phyloP scores from a whole-genome alignment of 1,140 invertebrate genomes.

The Cephus cinctus region DNA sequence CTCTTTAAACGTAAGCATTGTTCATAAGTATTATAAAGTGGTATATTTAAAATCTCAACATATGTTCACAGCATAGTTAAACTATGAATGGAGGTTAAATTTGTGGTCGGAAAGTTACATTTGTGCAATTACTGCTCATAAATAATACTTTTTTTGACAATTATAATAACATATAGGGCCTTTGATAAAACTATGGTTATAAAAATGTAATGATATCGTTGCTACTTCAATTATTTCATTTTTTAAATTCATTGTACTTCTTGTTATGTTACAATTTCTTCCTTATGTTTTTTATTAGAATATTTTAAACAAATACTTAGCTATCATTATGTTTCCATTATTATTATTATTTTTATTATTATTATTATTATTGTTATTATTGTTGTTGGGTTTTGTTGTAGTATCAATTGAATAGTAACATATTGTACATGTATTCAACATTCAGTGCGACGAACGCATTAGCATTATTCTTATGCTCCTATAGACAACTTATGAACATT shows the following conservation, averaged over 20 bases:
- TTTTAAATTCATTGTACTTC: too few relatives aligned
- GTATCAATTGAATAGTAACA: background rate
- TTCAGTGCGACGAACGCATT: background rate
- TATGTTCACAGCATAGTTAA: constrained; percentile 14
- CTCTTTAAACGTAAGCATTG: background rate
- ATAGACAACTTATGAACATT: too few relatives aligned
- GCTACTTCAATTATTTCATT: background rate
- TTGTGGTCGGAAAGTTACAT: too few relatives aligned
- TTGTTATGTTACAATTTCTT: too few relatives aligned
- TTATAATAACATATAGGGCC: background rate
- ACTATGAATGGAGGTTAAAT: constrained; percentile 12
- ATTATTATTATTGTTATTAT: background rate
- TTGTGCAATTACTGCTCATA: background rate
- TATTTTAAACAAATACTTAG: too few relatives aligned
- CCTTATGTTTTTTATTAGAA: too few relatives aligned
- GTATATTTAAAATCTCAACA: background rate
- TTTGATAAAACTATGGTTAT: background rate
- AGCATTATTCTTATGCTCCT: constrained; percentile 2
- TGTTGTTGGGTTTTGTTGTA: background rate
- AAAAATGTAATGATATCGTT: background rate
- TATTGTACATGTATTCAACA: background rate
- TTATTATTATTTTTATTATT: too few relatives aligned
- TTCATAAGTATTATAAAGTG: background rate
- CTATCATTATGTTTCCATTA: too few relatives aligned
- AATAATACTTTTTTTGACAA: background rate